Percentiles rank a stretch among this genome's conserved stretches.
phyloP scores from a whole-genome alignment of 1,140 invertebrate species.

The Psilanteris sp. region DNA sequence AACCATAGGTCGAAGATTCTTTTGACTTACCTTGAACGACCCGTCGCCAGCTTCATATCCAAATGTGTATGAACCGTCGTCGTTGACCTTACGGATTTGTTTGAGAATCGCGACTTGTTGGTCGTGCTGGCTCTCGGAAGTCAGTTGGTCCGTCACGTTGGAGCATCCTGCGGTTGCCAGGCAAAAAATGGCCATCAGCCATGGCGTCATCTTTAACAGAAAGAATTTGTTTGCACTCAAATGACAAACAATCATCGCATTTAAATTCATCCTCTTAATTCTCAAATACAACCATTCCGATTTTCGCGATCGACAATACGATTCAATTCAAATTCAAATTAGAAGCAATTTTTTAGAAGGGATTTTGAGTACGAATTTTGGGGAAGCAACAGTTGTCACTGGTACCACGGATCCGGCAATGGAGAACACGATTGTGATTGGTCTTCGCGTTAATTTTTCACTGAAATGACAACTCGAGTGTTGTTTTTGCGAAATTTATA shows the following conservation, averaged over 20 bases:
- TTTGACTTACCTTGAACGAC: constrained; percentile 83
- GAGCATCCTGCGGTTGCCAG: constrained; percentile 75
- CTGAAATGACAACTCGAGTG: background rate
- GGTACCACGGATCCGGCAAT: no score
- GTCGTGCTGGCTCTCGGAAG: constrained; percentile 75
- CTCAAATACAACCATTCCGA: no score
- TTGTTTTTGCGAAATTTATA: constrained; percentile 30
- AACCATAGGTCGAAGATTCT: no score
- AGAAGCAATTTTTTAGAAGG: no score
- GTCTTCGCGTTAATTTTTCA: no score
- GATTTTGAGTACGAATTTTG: no score
- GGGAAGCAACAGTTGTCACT: no score
- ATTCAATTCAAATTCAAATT: no score
- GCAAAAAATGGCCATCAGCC: constrained; percentile 77
- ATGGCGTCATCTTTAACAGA: constrained; percentile 78
- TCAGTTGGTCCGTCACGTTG: constrained; percentile 77
- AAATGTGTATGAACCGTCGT: constrained; percentile 91
- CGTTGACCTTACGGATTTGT: constrained; percentile 89
- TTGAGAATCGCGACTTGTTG: constrained; percentile 84
- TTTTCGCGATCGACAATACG: no score
- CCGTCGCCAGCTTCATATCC: constrained; percentile 92
- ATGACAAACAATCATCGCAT: no score
- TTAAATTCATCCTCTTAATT: no score
- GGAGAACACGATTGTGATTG: no score
- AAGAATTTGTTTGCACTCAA: constrained; percentile 32